Evolutionary conservation across 2,113 vertebrate genomes (phyloP).

Genomic region (Scolopax mira): DNA sequence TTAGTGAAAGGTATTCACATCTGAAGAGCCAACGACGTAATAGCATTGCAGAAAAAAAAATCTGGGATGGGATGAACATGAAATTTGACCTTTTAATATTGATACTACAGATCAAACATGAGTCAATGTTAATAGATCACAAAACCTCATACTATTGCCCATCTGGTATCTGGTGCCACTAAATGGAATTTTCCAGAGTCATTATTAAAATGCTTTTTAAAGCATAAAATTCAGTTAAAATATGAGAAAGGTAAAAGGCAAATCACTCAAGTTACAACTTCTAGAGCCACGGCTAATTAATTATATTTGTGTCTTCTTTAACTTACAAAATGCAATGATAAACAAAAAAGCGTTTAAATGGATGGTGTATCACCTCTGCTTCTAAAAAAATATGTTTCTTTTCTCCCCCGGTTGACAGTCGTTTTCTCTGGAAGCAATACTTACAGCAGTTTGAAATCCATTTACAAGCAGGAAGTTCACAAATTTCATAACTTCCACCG

Average conservation of each 20-base stretch:
- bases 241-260: background rate
- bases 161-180: background rate
- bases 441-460: constrained; percentile 82
- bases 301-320: background rate
- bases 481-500: constrained; percentile 77
- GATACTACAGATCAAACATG: background rate
- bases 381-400: background rate
- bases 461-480: constrained; percentile 80
- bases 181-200: background rate
- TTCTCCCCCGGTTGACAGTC: background rate
- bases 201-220: background rate
- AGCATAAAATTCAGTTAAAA: background rate
- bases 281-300: background rate
- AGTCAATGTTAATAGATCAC: background rate
- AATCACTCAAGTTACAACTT: background rate
- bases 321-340: background rate
- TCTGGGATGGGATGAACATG: background rate
- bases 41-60: background rate
- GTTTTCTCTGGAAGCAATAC: constrained; percentile 51
- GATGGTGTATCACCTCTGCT: background rate
- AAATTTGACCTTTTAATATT: constrained; percentile 3
- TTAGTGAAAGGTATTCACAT: background rate
- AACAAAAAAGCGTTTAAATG: background rate
- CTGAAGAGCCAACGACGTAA: background rate
- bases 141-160: background rate